Base-by-base conservation (phyloP, 2,888 invertebrate species). In the Ischnura elegans region DNA sequence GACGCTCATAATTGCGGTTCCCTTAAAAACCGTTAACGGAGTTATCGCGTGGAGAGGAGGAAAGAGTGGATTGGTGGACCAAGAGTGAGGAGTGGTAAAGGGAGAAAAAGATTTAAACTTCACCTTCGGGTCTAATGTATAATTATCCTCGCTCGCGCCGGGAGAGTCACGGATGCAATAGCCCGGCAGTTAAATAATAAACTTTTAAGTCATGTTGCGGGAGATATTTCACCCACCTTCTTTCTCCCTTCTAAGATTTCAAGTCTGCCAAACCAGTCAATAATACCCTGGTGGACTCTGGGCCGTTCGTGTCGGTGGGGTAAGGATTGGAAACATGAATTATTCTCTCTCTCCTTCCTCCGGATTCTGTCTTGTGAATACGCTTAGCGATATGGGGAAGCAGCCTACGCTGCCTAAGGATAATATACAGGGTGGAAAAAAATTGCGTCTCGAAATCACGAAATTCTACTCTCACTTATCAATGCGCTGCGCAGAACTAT, bases 1-100 rank as follows among this genome's bases (percentile, higher is more conserved):
- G n/a, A n/a, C 8, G 10, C 76, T 76, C 76, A 76, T 76, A 76
- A 76, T 76, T 76, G 76, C 76, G 76, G 76, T 76, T 76, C 76
- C 76, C 76, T 76, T 36, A 36, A 61, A 76, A 61, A 76, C 76
- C 76, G 76, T 29, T 76, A 76, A 76, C 36, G 76, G 29, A 76
- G 76, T 76, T 76, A 76, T 76, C 76, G 36, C 76, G 36, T 61
- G 61, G 19, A 61, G 61, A 6, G 76, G n/a, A n/a, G n/a, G n/a
- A n/a, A n/a, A n/a, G n/a, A n/a, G n/a, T n/a, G n/a, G n/a, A n/a
- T n/a, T n/a, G n/a, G n/a, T n/a, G n/a, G n/a, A n/a, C n/a, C n/a
- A n/a, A n/a, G n/a, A n/a, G n/a, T n/a, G n/a, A n/a, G n/a, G n/a
- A n/a, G n/a, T n/a, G n/a, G n/a, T n/a, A n/a, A n/a, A n/a, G n/a